Percentiles rank a stretch among this genome's conserved stretches.
phyloP scores from a whole-genome alignment of 2,888 invertebrate genomes.

The Ceriagrion tenellum region DNA sequence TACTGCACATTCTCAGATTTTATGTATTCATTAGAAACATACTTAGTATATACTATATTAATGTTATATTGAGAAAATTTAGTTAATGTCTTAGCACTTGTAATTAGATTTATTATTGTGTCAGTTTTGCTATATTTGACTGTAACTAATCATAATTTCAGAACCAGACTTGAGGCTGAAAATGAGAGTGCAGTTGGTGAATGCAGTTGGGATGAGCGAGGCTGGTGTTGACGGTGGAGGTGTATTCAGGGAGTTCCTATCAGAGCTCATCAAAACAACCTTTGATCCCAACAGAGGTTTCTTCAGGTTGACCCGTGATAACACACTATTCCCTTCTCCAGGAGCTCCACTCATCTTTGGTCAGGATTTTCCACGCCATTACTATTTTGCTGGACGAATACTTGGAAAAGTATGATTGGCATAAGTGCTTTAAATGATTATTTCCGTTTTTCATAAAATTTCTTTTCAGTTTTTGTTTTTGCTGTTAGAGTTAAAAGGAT shows the following conservation, averaged over 20 bases:
- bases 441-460: not conserved
- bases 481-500: too few relatives aligned
- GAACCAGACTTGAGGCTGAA: conserved; percentile 92
- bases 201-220: conserved; percentile 94
- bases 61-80: not conserved
- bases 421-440: too few relatives aligned
- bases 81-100: not conserved
- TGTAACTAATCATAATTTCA: conserved; percentile 76
- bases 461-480: too few relatives aligned
- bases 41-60: not conserved
- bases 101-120: conserved; percentile 12
- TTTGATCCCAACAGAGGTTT: conserved; percentile 98
- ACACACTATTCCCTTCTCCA: conserved; percentile 97
- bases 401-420: conserved; percentile 93
- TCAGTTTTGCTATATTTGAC: conserved; percentile 5
- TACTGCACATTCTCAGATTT: too few relatives aligned
- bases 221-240: conserved; percentile 99
- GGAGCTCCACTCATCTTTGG: conserved; percentile 89
- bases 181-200: conserved; percentile 93
- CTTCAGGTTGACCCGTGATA: conserved; percentile 92
- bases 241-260: conserved; percentile 96
- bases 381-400: conserved; percentile 95
- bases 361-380: conserved; percentile 93
- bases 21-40: too few relatives aligned
- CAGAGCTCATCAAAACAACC: conserved; percentile 94